Evolutionary conservation across 2,888 invertebrate genomes (phyloP), one percentile per base, ranked within the genome.

Genomic region (Drosophila dives): DNA sequence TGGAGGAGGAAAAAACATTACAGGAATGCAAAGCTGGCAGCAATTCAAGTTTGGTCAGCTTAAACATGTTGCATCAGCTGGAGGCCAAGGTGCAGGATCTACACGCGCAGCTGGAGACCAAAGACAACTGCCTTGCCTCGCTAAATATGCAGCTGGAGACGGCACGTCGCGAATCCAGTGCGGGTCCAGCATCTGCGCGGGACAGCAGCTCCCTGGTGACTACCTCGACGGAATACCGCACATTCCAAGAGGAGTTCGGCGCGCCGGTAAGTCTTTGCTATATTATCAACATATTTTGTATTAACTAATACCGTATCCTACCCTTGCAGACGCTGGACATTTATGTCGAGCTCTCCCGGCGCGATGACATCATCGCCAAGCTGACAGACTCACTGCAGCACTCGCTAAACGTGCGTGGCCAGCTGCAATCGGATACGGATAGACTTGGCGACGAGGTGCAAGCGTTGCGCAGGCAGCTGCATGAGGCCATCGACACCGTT

Each of bases 291-390:
- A n/a, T 20, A 1, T 55, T 2, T 34, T n/a, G 1, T 20, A 38
- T 29, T 50, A 33, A 38, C 4, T 56, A 2, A 17, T 23, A 17
- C 26, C 45, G 26, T 15, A 15, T 1, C 3, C 0, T 29, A 0
- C 0, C 5, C 26, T 12, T n/a, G 91, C 93, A 96, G 96, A 94
- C 96, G 88, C 94, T 95, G 92, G 96, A 97, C 92, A 96, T 95
- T 92, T 96, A 96, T 92, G 94, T 94, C 83, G 95, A 95, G 82
- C 93, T 97, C 68, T 93, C 94, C 15, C 94, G 95, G 80, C 95
- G 96, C 86, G 96, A 97, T 90, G 94, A 94, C 83, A 92, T 96
- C 88, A 97, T 97, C 80, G 95, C 95, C 86, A 95, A 96, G 92
- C 94, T 97, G 68, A 95, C 95, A 75, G 94, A 95, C 85, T 95